Conservation (phyloP, 2,888 invertebrate genomes). For the Luperina testacea region DNA sequence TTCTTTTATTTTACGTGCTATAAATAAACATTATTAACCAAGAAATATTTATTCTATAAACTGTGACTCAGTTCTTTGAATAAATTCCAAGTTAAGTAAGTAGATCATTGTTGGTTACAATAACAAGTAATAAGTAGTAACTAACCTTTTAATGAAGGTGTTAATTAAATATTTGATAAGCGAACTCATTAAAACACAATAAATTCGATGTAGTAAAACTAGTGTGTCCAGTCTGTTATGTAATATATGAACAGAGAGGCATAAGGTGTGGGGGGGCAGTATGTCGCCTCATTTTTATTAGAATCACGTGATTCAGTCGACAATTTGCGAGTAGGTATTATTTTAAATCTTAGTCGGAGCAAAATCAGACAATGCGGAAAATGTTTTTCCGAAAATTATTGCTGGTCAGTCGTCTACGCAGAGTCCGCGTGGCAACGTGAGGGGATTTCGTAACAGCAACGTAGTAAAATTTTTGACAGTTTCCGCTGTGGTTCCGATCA, state of each 20-base stretch:
- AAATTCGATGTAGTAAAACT: conserved; percentile 25
- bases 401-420: conserved; percentile 14
- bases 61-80: conserved; percentile 17
- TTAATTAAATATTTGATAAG: conserved; percentile 24
- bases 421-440: conserved; percentile 33
- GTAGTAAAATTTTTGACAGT: conserved; percentile 21
- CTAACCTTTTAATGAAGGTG: not conserved
- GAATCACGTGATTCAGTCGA: conserved; percentile 42
- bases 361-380: conserved; percentile 44
- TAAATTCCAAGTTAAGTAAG: not conserved
- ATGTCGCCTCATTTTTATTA: conserved; percentile 55
- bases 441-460: conserved; percentile 31
- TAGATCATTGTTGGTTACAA: conserved; percentile 12
- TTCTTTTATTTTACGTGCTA: conserved; percentile 43
- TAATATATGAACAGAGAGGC: conserved; percentile 22
- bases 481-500: conserved; percentile 29
- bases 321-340: conserved; percentile 42
- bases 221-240: conserved; percentile 29
- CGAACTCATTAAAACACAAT: not conserved
- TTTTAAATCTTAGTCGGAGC: conserved; percentile 42
- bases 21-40: conserved; percentile 39
- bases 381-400: conserved; percentile 35
- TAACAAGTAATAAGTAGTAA: not conserved
- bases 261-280: conserved; percentile 40
- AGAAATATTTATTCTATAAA: conserved; percentile 1